Evolutionary conservation across 1,140 invertebrate genomes (phyloP).

Genomic region (Drosophila busckii): DNA sequence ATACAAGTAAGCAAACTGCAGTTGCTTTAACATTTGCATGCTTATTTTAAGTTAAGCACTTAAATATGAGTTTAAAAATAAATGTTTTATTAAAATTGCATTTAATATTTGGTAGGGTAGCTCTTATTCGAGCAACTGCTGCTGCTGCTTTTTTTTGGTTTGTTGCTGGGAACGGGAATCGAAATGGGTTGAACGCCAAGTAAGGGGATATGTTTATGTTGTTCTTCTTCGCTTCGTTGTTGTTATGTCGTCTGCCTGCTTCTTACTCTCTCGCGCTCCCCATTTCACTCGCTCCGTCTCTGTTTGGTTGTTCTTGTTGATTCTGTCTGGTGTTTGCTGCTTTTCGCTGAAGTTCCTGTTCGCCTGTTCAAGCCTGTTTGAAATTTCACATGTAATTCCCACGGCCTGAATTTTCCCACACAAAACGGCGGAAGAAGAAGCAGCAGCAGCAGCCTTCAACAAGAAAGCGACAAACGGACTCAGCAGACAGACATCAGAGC

Average conservation of each 20-base stretch:
- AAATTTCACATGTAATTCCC: conserved; percentile 79
- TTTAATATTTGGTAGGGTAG: no score
- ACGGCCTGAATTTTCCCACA: conserved; percentile 79
- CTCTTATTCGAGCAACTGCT: no score
- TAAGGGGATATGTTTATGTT: no score
- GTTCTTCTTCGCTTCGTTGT: no score
- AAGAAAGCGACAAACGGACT: conserved; percentile 42
- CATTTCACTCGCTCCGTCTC: background rate
- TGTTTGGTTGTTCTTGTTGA: conserved; percentile 17
- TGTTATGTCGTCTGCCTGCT: background rate
- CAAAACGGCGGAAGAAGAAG: conserved; percentile 46
- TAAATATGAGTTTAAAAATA: no score
- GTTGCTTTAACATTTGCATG: no score
- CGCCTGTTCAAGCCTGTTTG: conserved; percentile 74
- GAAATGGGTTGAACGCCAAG: no score
- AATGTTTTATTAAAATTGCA: no score
- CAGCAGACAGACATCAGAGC: conserved; percentile 32
- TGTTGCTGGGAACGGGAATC: no score
- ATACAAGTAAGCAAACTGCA: no score
- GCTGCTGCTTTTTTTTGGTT: no score
- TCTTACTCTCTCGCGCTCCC: background rate
- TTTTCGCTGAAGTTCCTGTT: conserved; percentile 45
- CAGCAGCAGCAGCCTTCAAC: conserved; percentile 65
- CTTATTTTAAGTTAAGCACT: no score
- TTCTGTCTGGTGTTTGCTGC: conserved; percentile 25